Evolutionary conservation across 1,140 invertebrate genomes (phyloP), one percentile per base, ranked within the genome.

Genomic region (Mactra quadrangularis): DNA sequence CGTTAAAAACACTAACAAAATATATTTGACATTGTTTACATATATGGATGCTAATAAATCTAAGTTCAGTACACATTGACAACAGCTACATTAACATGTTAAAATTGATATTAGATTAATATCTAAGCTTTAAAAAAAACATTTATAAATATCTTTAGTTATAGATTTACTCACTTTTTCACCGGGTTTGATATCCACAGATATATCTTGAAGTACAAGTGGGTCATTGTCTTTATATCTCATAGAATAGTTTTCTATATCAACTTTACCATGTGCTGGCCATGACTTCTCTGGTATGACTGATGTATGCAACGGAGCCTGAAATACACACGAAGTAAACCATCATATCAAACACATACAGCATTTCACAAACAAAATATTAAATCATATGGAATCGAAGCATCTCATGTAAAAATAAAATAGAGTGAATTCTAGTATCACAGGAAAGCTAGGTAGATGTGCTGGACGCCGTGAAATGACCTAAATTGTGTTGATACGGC

Each of bases 151-250:
- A n/a, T n/a, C n/a, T n/a, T n/a, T n/a, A n/a, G n/a, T n/a, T n/a
- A n/a, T n/a, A n/a, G n/a, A n/a, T n/a, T n/a, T 11, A 55, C 7
- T 55, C 62, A 76, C 72, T 55, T 76, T 76, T 47, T 76, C 72
- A n/a, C 57, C 55, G 3, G 72, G 38, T 41, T 62, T 76, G 13
- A 76, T 33, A 13, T 47, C 33, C 4, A 77, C 25, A 19, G 29
- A 52, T 17, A 77, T 77, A 41, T 77, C 45, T 64, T 77, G 62
- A 11, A 77, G 60, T 11, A 77, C 45, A 19, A 77, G 74, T n/a
- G 62, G 57, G 11, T 52, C 41, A 19, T 38, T 45, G 0, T 77
- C 74, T 29, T 59, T 38, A 41, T 77, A 77, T 15, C 74, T 22
- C 19, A 62, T 19, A 3, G 53, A 50, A 41, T 64, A 77, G 25